Base-by-base conservation (phyloP, 2,113 vertebrate species). In the Centrocercus urophasianus region DNA sequence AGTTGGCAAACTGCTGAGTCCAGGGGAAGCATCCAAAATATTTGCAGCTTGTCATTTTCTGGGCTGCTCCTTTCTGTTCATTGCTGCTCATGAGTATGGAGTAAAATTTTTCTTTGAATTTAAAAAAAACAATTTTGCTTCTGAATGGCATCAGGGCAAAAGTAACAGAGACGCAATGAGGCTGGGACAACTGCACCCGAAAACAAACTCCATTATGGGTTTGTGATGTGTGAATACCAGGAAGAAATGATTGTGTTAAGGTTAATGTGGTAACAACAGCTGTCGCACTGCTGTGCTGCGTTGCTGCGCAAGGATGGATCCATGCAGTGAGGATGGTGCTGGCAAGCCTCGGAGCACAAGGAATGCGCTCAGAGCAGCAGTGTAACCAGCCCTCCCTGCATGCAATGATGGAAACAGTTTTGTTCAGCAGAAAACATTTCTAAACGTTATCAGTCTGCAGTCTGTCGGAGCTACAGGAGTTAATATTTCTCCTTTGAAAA, bases 21-120 rank as follows among this genome's bases (percentile, higher is more conserved):
- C 61, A 84, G n/a, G 38, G 63, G 86, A 84, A 90, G 79, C 59
- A 61, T 82, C 90, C 61, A 28, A 13, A 61, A 38, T 78, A 38
- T 64, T 7, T 73, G 36, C 61, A 88, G 70, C 17, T 45, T 38
- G 83, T 67, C 15, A 6, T 60, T 81, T 28, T 18, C 65, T 24
- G 82, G 75, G 61, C 65, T 69, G 42, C 21, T 88, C 22, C 1
- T 34, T 73, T 76, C 12, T 72, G 25, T 85, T 70, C 85, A 42
- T 32, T 66, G 27, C 36, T 57, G 30, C 20, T 63, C 21, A 1
- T 19, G 63, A 60, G 27, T 38, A 34, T 2, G 10, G 32, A 82
- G 67, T 22, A 18, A 64, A 61, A 13, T 43, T 87, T 64, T n/a
- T 40, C 48, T 61, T 40, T 8, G 64, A 40, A 19, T 27, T 4